Percentiles rank a stretch among this genome's conserved stretches.
phyloP scores from a whole-genome alignment of 2,888 invertebrate species.

The Synergus laeviventris region DNA sequence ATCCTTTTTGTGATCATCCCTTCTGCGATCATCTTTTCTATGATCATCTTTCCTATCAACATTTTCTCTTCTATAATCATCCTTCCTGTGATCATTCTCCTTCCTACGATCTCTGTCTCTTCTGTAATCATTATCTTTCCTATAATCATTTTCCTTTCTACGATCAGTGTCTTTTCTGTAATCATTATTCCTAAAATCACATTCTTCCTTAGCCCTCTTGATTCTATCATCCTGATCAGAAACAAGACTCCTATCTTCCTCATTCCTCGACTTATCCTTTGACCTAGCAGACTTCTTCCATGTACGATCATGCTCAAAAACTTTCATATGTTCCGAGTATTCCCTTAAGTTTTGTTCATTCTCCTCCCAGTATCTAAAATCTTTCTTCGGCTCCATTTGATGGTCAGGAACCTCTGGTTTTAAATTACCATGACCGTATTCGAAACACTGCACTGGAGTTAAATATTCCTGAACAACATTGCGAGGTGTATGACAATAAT shows the following conservation, averaged over 20 bases:
- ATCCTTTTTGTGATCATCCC: constrained; percentile 50
- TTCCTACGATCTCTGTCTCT: constrained; percentile 49
- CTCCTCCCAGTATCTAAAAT: constrained; percentile 72
- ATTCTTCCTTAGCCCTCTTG: constrained; percentile 55
- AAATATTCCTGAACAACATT: constrained; percentile 63
- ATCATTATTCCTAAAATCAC: constrained; percentile 51
- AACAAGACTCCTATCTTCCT: constrained; percentile 42
- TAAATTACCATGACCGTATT: constrained; percentile 71
- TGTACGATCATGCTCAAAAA: constrained; percentile 55
- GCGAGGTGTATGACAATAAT: constrained; percentile 67
- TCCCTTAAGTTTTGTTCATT: constrained; percentile 70
- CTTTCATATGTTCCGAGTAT: constrained; percentile 67
- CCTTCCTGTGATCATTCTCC: constrained; percentile 54
- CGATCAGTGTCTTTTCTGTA: constrained; percentile 52
- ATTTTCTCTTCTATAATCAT: constrained; percentile 57
- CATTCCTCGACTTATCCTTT: constrained; percentile 47
- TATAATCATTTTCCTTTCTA: constrained; percentile 49
- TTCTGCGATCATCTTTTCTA: constrained; percentile 40
- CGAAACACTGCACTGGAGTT: constrained; percentile 65
- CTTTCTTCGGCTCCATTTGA: constrained; percentile 60
- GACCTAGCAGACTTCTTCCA: constrained; percentile 41
- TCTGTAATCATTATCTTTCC: constrained; percentile 47
- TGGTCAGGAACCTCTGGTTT: constrained; percentile 67
- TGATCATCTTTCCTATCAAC: constrained; percentile 57
- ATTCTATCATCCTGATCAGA: constrained; percentile 43